Evolutionary conservation across 2,888 invertebrate genomes (phyloP).

Genomic region (Drosophila pegasa): DNA sequence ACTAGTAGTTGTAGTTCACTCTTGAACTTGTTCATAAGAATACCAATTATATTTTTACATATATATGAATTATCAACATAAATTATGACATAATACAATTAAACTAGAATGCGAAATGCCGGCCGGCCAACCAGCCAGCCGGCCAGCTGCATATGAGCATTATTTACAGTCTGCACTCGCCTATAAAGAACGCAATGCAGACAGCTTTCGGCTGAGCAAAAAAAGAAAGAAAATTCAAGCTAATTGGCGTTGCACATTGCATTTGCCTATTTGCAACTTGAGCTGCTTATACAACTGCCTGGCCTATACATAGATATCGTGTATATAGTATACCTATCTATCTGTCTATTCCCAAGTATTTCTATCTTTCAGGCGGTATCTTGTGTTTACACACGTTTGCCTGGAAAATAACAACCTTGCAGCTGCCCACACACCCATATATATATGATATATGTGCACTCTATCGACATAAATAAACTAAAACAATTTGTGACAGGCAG

Average conservation of each 20-base stretch:
- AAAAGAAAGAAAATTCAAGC: conserved; percentile 12
- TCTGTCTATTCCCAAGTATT: conserved; percentile 2
- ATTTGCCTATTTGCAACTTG: conserved; percentile 5
- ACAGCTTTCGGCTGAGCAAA: conserved; percentile 18
- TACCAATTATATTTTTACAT: neutral
- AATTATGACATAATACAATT: neutral
- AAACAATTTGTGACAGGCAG: conserved; percentile 29
- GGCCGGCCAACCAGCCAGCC: conserved; percentile 22
- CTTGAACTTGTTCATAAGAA: neutral
- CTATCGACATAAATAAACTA: conserved; percentile 23
- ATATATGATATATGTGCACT: conserved; percentile 7
- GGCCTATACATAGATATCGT: neutral
- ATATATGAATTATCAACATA: neutral
- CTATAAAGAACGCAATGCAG: conserved; percentile 1
- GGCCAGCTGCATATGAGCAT: neutral
- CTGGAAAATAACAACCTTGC: conserved; percentile 35
- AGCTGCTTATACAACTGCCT: conserved; percentile 38
- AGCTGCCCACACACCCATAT: conserved; percentile 5
- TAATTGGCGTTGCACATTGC: conserved; percentile 35
- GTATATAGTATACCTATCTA: neutral
- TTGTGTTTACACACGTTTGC: conserved; percentile 34
- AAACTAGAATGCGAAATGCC: conserved; percentile 15
- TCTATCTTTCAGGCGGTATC: conserved; percentile 28
- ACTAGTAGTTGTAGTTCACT: too few species aligned
- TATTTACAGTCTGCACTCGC: neutral